Evolutionary conservation across 1,140 invertebrate species (phyloP), one percentile per base, ranked within the genome.

Genomic region (Aphidius gifuensis): DNA sequence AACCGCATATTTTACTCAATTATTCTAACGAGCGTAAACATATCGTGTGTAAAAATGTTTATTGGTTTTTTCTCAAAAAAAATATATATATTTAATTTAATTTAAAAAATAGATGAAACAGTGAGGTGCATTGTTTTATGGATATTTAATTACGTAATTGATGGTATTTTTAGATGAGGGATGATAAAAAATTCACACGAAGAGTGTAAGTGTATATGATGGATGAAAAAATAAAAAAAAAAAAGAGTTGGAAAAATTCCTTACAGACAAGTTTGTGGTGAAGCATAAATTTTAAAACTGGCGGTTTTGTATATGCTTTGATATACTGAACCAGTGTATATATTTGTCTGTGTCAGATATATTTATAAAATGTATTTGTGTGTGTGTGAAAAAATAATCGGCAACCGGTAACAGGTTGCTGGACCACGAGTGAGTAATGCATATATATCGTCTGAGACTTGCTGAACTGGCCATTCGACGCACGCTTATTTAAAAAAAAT

Each of bases 381-480:
- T 39, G 5, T 57, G 45, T 23, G 50, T 39, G 46, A 57, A 39
- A 53, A 46, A 62, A 62, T 57, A 62, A 62, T 62, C 60, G 54
- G 60, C 56, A 62, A 62, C 60, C 21, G 60, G 60, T 62, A 56
- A 62, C 60, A 62, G 54, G 60, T 56, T 62, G 59, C 59, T 61
- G 59, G 59, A 61, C 59, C 57, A 40, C 16, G 39, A 45, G 50
- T 61, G 59, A 61, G 51, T 61, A 54, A 61, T 61, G 59, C 59
- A 61, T 50, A n/a, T 53, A 32, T 39, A 9, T 53, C 58, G 23
- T 32, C 23, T 32, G 23, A 32, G 23, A 32, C 23, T 32, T 32
- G 23, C 23, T 32, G 23, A 32, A 32, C 23, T 32, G 23, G 23
- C 23, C 23, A 32, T 32, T 32, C 23, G 49, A 39, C 11, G 48